Percentiles rank a stretch among this genome's conserved stretches.
phyloP scores from a whole-genome alignment of 2,888 invertebrate species.

The Philopedon plagiatum region DNA sequence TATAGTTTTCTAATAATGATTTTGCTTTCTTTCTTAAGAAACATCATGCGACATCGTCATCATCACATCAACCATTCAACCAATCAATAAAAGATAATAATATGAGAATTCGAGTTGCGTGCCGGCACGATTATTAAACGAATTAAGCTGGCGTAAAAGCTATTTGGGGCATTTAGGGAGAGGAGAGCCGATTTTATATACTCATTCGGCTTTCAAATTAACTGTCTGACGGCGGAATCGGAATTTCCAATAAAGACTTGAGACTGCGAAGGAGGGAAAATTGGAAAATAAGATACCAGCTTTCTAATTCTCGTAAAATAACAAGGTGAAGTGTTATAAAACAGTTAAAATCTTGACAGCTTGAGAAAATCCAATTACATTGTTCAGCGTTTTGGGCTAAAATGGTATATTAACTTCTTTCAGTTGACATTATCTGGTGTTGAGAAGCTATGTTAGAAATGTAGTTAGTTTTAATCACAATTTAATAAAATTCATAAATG shows the following conservation, averaged over 20 bases:
- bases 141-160: slow-evolving; percentile 62
- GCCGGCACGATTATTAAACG: slow-evolving; percentile 57
- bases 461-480: too few species aligned
- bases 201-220: slow-evolving; percentile 62
- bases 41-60: background rate
- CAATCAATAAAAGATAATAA: slow-evolving; percentile 52
- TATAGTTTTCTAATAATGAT: background rate
- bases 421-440: too few species aligned
- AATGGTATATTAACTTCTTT: too few species aligned
- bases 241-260: slow-evolving; percentile 63
- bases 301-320: slow-evolving; percentile 26
- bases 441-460: too few species aligned
- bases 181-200: slow-evolving; percentile 62
- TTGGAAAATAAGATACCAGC: slow-evolving; percentile 47
- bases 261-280: slow-evolving; percentile 36
- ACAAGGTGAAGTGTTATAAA: slow-evolving; percentile 13
- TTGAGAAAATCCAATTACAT: background rate
- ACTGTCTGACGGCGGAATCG: slow-evolving; percentile 60
- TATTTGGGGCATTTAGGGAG: slow-evolving; percentile 63
- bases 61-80: slow-evolving; percentile 8
- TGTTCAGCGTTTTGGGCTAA: background rate
- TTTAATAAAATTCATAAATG: too few species aligned
- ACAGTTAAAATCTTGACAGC: background rate
- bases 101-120: slow-evolving; percentile 53
- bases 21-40: slow-evolving; percentile 2